Conservation (phyloP, 2,888 invertebrate genomes). For the Melanargia galathea region DNA sequence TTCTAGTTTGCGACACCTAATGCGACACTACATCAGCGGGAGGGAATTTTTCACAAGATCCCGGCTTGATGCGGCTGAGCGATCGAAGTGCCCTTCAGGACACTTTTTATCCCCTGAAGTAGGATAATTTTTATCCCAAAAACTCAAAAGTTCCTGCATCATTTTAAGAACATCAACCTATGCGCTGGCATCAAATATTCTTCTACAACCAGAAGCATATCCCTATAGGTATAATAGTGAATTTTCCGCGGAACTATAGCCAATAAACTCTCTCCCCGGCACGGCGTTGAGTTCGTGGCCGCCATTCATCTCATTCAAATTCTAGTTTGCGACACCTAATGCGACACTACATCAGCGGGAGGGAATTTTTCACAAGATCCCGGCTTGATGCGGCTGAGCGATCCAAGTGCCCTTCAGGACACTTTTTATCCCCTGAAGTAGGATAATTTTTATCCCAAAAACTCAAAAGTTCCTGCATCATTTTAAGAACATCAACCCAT, state of each 20-base stretch:
- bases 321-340: slow-evolving; percentile 68
- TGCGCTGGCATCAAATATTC: too few species aligned
- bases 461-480: too few species aligned
- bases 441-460: too few species aligned
- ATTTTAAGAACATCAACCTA: too few species aligned
- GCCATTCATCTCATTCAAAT: slow-evolving; percentile 76
- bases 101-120: too few species aligned
- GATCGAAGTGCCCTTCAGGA: slow-evolving; percentile 38
- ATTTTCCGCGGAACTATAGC: too few species aligned
- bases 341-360: slow-evolving; percentile 54
- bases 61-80: slow-evolving; percentile 37
- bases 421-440: too few species aligned
- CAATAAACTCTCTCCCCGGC: slow-evolving; percentile 16
- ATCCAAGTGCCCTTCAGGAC: slow-evolving; percentile 38
- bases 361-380: slow-evolving; percentile 58
- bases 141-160: too few species aligned
- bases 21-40: slow-evolving; percentile 55
- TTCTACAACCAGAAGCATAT: too few species aligned
- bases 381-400: slow-evolving; percentile 38
- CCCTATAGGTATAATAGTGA: too few species aligned
- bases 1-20: slow-evolving; percentile 68
- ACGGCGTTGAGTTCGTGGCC: slow-evolving; percentile 30
- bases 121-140: too few species aligned
- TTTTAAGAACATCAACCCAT: too few species aligned
- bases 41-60: slow-evolving; percentile 59